A percentile compares a stretch with the other conserved stretches of the same genome.
Evolutionary conservation across 2,888 invertebrate species (phyloP).

Genomic region (Caenorhabditis becei): DNA sequence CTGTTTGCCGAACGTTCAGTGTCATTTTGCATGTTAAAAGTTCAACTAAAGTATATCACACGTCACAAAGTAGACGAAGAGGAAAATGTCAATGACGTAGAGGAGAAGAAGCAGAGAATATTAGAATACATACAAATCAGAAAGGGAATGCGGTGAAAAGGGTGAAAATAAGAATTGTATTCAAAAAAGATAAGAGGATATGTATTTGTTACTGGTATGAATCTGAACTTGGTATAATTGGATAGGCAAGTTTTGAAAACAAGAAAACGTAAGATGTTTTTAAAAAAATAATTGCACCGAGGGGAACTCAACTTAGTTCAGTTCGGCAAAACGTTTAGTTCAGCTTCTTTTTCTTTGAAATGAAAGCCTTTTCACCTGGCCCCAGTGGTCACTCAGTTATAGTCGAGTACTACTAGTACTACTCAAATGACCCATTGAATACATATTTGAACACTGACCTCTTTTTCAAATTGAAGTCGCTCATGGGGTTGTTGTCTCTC

Average conservation of each 20-base stretch:
- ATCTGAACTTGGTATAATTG: too few species aligned
- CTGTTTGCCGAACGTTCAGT: constrained; percentile 14
- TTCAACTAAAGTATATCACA: neutral
- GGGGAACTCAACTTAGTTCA: neutral
- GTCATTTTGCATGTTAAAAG: neutral
- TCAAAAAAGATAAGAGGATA: too few species aligned
- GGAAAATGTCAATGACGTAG: neutral
- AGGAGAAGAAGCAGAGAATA: neutral
- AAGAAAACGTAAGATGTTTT: too few species aligned
- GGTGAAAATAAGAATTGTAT: too few species aligned
- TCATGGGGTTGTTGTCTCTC: constrained; percentile 66
- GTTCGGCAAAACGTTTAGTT: neutral
- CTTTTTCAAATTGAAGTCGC: constrained; percentile 58
- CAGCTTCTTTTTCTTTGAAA: neutral
- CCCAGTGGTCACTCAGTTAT: constrained; percentile 7
- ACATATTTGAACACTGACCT: constrained; percentile 46
- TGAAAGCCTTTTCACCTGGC: constrained; percentile 33
- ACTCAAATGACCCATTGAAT: constrained; percentile 1
- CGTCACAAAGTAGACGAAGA: neutral
- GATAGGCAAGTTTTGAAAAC: too few species aligned
- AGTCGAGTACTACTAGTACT: constrained; percentile 29
- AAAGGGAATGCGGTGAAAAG: too few species aligned
- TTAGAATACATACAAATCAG: neutral
- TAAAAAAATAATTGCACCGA: constrained; percentile 36
- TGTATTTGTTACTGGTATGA: too few species aligned